Base-by-base conservation (phyloP, 2,888 invertebrate genomes). In the Saturnia pavonia region DNA sequence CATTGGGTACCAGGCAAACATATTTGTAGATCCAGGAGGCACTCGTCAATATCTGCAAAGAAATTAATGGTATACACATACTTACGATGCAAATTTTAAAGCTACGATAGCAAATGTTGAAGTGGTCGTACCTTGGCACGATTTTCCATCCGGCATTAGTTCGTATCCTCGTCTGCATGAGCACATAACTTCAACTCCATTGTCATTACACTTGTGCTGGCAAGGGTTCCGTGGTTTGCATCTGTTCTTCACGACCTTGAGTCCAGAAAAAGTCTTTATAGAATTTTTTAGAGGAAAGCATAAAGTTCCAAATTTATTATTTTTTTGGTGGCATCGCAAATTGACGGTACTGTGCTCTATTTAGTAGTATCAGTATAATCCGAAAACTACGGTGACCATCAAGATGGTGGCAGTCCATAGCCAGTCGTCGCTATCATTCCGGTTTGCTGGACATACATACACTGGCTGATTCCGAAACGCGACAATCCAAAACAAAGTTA, bases 31-130 rank as follows among this genome's bases (percentile, higher is more conserved):
- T 95, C 94, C 34, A 95, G 90, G 7, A 88, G 83, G 80, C 98
- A 98, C 83, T 98, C 98, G 83, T 97, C 95, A 72, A 97, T 95
- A 85, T 97, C 98, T 97, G 84, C 2, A 82, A 83, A 51, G 65
- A 68, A 68, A 19, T 45, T 45, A 48, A 34, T 34, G 34, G 34
- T 34, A 34, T 34, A n/a, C n/a, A n/a, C n/a, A 45, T 16, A 48
- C 7, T 19, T 19, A 48, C 19, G 48, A 48, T 6, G 19, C 48
- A 19, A 19, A 19, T 48, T 48, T 16, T 48, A 48, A 7, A 6
- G 48, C 7, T 48, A 22, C 11, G 54, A 54, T 54, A 4, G 6
- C 1, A 22, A 22, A 54, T 22, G 54, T 54, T 22, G 22, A 14
- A 34, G 6, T 34, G 6, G 34, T 34, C 40, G 14, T 83, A 95